Evolutionary conservation across 1,140 invertebrate species (phyloP), one percentile per base, ranked within the genome.

Genomic region (Venustaconcha ellipsiformis): DNA sequence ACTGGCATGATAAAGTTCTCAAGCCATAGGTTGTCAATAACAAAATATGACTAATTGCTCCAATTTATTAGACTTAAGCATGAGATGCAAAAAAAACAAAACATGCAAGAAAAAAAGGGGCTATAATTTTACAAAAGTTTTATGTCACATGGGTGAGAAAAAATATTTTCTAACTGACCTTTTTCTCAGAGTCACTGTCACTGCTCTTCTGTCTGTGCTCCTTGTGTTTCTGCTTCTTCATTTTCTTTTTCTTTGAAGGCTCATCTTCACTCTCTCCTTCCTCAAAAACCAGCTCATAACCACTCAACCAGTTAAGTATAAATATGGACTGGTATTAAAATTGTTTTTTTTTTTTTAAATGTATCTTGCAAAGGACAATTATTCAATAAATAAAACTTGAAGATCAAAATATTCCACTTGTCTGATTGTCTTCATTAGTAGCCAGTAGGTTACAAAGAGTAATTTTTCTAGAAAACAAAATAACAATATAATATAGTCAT

Each of bases 231-330:
- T 69, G 64, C 66, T 81, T 75, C 68, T 75, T 77, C 67, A 81
- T 70, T 65, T 82, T 79, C 48, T 80, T 79, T 14, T 78, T 67
- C 62, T 76, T 78, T 72, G 73, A 79, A 13, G 70, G 76, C 57
- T 75, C 78, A 37, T 72, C 26, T 20, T 74, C 70, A 56, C 57
- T 56, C n/a, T 78, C 72, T 15, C 79, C 81, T 14, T 79, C 81
- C 67, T 82, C 83, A 80, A 84, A 86, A 14, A 84, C 80, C 56
- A 84, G 68, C 56, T 85, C 84, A 83, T 85, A 86, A 55, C 76
- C 76, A 78, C 83, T 85, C 18, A 26, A 14, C 20, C 14, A n/a
- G 65, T 76, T 75, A 70, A 82, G 72, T 66, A 68, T 70, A 76
- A 67, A 58, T 20, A 48, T 48, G 37, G 37, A 11, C 37, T 48